These are phyloP conservation scores for Apamea sordens DNA, from an alignment of 2,888 invertebrate genomes.

Conservation along the genomic window DNA sequence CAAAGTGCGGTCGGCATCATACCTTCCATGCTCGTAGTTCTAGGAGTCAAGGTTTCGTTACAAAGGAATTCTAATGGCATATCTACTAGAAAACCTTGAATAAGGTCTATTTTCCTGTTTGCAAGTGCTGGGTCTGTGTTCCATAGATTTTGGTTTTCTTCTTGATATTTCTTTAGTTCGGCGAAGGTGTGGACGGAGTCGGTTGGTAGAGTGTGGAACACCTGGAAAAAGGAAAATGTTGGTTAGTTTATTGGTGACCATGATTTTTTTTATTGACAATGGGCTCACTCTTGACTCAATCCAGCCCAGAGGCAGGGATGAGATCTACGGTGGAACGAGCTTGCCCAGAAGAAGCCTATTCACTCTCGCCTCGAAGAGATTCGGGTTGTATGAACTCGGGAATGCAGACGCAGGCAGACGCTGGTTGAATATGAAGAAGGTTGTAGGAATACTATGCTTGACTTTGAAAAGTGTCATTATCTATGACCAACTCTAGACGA, in stretches of 20 bases:
- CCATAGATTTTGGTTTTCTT: constrained; percentile 92
- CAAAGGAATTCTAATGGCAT: constrained; percentile 97
- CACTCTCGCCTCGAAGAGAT: no score
- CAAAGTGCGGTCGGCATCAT: constrained; percentile 98
- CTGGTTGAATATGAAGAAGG: not conserved
- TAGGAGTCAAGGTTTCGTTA: constrained; percentile 96
- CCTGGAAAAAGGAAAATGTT: constrained; percentile 78
- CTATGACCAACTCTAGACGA: not conserved
- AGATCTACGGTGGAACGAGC: no score
- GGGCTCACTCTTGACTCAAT: no score
- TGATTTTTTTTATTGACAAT: no score
- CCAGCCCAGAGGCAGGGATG: no score
- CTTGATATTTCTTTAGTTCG: constrained; percentile 94
- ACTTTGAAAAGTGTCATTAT: not conserved
- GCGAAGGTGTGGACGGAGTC: constrained; percentile 94
- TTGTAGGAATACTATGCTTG: not conserved
- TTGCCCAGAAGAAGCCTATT: no score
- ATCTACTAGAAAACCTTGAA: constrained; percentile 96
- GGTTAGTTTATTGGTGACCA: not conserved
- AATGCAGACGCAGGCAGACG: no score
- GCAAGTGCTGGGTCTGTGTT: constrained; percentile 93
- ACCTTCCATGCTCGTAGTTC: constrained; percentile 95
- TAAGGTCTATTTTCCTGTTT: constrained; percentile 92
- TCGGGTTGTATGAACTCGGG: no score
- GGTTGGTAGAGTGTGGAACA: constrained; percentile 97